Percentiles rank a stretch among this genome's conserved stretches.
Conservation (phyloP, 2,113 vertebrate genomes). For the Gambusia affinis region DNA sequence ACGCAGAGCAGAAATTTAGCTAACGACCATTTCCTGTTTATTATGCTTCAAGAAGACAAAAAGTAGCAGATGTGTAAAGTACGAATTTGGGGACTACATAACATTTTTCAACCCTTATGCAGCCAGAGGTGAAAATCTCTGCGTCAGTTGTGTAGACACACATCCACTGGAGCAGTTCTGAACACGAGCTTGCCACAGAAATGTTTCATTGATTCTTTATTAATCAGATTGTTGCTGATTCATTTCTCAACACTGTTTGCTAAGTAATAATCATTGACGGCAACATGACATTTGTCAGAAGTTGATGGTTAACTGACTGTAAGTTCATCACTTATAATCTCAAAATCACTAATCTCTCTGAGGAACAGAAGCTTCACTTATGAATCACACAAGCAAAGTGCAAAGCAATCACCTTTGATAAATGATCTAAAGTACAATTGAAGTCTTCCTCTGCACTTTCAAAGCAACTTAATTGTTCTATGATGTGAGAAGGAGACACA, state of each 20-base stretch:
- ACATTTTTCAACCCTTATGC: not conserved
- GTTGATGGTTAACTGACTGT: not conserved
- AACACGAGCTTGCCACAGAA: no score
- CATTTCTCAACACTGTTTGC: not conserved
- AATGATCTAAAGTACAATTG: no score
- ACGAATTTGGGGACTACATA: not conserved
- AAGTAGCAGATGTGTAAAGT: not conserved
- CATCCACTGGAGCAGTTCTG: no score
- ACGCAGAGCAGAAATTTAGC: no score
- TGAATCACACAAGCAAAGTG: not conserved
- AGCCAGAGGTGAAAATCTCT: not conserved
- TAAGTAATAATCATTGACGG: not conserved
- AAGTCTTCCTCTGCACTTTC: not conserved
- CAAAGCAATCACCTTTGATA: not conserved
- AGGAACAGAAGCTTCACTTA: not conserved
- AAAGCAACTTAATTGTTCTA: not conserved
- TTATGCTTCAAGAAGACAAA: no score
- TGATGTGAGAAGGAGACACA: not conserved
- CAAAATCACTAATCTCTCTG: not conserved
- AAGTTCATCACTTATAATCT: not conserved
- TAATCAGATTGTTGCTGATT: not conserved
- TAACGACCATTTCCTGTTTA: no score
- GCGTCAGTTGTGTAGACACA: no score
- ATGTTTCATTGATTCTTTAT: no score
- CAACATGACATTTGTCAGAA: not conserved